A percentile compares a stretch with the other conserved stretches of the same genome.
Conservation (phyloP, 2,888 invertebrate genomes). For the Tachina grossa region DNA sequence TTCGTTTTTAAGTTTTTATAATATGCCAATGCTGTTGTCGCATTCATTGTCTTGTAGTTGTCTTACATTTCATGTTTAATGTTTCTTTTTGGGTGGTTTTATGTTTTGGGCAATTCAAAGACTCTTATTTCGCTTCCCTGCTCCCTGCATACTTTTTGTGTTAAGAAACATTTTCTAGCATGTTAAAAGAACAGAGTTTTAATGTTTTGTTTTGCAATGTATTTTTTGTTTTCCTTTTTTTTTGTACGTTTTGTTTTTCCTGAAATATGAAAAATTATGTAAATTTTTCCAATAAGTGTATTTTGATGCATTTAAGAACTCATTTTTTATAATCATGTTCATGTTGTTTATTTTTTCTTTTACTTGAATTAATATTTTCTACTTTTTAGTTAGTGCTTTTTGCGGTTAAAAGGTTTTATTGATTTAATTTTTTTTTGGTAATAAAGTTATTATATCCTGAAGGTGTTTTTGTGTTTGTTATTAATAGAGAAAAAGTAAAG, state of each 20-base stretch:
- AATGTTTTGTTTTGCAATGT: conserved; percentile 3
- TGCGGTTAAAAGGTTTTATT: conserved; percentile 1
- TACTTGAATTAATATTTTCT: conserved; percentile 3
- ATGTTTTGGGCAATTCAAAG: conserved; percentile 30
- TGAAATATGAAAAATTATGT: conserved; percentile 74
- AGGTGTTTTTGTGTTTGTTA: not conserved
- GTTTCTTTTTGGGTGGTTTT: conserved; percentile 40
- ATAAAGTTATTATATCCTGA: conserved; percentile 40
- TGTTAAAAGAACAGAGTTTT: conserved; percentile 16
- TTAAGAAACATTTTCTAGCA: conserved; percentile 9
- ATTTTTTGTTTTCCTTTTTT: conserved; percentile 9
- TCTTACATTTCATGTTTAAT: conserved; percentile 36
- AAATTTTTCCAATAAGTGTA: conserved; percentile 73
- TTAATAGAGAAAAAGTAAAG: not conserved
- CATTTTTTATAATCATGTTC: conserved; percentile 69
- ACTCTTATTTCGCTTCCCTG: conserved; percentile 1
- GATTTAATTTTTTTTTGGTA: not conserved
- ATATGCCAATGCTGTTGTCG: conserved; percentile 20
- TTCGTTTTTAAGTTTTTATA: conserved; percentile 23
- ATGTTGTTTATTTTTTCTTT: conserved; percentile 21
- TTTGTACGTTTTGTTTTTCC: not conserved
- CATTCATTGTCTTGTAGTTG: conserved; percentile 51
- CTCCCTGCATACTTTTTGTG: not conserved
- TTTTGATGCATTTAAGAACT: conserved; percentile 73
- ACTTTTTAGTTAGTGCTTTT: not conserved